Percentiles rank a stretch among this genome's conserved stretches.
Evolutionary conservation across 1,140 invertebrate species (phyloP).

Genomic region (Tachypleus tridentatus): DNA sequence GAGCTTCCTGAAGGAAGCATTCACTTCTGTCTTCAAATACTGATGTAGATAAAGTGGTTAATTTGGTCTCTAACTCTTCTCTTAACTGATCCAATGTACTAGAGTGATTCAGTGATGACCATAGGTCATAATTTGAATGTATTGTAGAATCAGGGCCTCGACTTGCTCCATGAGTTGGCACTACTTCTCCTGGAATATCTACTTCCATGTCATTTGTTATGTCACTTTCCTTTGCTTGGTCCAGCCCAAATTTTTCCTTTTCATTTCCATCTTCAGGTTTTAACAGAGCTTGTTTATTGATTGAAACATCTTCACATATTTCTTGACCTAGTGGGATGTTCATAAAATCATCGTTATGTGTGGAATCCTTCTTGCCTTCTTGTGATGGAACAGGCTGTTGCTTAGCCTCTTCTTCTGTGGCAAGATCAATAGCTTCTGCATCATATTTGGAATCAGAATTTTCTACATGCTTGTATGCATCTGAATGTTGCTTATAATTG

Average conservation of each 20-base stretch:
- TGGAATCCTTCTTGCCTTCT: constrained; percentile 10
- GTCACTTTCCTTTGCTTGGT: neutral
- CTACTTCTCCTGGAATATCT: constrained; percentile 16
- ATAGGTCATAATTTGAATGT: constrained; percentile 12
- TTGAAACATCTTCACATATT: constrained; percentile 36
- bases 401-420: constrained; percentile 61
- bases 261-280: constrained; percentile 22
- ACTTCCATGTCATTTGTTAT: constrained; percentile 44
- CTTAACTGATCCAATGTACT: constrained; percentile 23
- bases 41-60: too few relatives aligned
- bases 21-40: neutral
- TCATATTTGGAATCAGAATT: constrained; percentile 43
- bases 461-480: constrained; percentile 74
- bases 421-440: constrained; percentile 42
- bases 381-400: constrained; percentile 47
- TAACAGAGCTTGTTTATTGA: too few relatives aligned
- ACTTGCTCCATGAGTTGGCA: constrained; percentile 1
- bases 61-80: constrained; percentile 2
- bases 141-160: constrained; percentile 9
- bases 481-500: constrained; percentile 29
- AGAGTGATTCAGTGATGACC: constrained; percentile 4
- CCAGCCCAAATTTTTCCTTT: constrained; percentile 21
- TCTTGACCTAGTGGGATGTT: constrained; percentile 29
- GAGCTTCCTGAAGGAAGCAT: constrained; percentile 8
- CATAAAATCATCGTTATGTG: constrained; percentile 8